Evolutionary conservation across 2,113 vertebrate species (phyloP), one percentile per base, ranked within the genome.

Genomic region (Orientallactaga bullata): DNA sequence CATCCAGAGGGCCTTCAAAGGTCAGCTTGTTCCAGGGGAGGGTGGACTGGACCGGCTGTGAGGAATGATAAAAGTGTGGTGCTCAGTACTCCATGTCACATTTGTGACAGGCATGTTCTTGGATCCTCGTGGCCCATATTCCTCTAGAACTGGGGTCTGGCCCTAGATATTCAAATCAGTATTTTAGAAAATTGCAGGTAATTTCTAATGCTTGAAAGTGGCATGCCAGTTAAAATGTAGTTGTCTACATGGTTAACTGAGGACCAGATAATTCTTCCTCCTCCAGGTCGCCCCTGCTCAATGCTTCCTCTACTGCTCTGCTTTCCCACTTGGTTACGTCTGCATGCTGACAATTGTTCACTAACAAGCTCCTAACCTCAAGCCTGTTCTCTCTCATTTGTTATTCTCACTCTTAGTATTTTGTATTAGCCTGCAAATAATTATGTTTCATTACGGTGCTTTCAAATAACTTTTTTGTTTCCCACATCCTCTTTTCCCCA

Each of bases 81-180:
- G 51, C 37, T 23, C n/a, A 51, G 42, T 30, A 12, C 2, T 24
- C 39, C 7, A 1, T 13, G 12, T 3, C 42, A 16, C 0, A 5
- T 32, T 61, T 9, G 26, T 24, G 30, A 28, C n/a, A 63, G 24
- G 24, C 15, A 24, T 66, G 63, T 11, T 10, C 23, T 3, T 60
- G 21, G 12, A 60, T 24, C 13, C 24, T 28, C 21, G 4, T 32
- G 35, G 42, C 2, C 2, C 47, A 10, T 6, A 74, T 83, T 72
- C 30, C 37, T 2, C 55, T 23, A 35, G 68, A 76, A n/a, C 32
- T 8, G 37, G 42, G 8, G 23, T 47, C 42, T 85, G 35, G 35
- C 20, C 20, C 16, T 30, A 87, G 76, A 51, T 10, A 86, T 10
- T 77, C 21, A 47, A 80, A 30, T 32, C 12, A 28, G 9, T 11